Evolutionary conservation across 1,140 invertebrate genomes (phyloP).

Genomic region (Drosophila equinoxialis): DNA sequence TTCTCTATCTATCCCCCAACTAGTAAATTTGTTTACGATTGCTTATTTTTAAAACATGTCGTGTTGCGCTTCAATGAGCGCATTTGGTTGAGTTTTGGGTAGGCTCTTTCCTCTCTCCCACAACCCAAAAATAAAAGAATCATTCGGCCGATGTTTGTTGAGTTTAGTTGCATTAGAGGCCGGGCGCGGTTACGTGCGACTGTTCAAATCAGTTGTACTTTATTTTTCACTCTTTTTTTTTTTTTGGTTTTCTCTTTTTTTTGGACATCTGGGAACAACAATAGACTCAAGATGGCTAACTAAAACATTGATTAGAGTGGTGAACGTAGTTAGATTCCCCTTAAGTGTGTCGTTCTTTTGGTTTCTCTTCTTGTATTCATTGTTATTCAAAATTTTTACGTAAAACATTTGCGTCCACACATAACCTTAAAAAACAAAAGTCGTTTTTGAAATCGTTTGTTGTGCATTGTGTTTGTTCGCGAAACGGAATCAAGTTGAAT

Average conservation of each 20-base stretch:
- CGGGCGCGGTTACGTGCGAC: constrained; percentile 72
- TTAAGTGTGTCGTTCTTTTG: constrained; percentile 41
- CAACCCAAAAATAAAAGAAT: constrained; percentile 70
- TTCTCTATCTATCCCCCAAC: constrained; percentile 23
- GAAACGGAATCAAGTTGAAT: constrained; percentile 31
- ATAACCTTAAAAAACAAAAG: constrained; percentile 59
- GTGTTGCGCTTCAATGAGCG: constrained; percentile 64
- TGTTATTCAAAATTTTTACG: constrained; percentile 58
- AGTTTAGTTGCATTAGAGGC: constrained; percentile 66
- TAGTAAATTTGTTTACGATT: constrained; percentile 52
- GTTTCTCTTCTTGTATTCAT: constrained; percentile 7
- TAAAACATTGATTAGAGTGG: constrained; percentile 14
- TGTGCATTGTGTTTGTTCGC: constrained; percentile 17
- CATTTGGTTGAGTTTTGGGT: constrained; percentile 35
- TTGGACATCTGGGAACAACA: constrained; percentile 10
- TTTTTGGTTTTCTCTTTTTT: constrained; percentile 10
- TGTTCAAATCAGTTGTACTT: constrained; percentile 57
- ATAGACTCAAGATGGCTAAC: constrained; percentile 33
- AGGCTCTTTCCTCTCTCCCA: constrained; percentile 25
- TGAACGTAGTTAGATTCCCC: constrained; percentile 37
- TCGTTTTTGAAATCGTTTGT: constrained; percentile 1
- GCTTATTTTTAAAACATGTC: constrained; percentile 57
- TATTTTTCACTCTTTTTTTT: constrained; percentile 17
- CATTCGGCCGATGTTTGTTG: constrained; percentile 28
- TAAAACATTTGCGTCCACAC: constrained; percentile 62